Evolutionary conservation across 2,888 invertebrate species (phyloP).

Genomic region (Cepaea hortensis): DNA sequence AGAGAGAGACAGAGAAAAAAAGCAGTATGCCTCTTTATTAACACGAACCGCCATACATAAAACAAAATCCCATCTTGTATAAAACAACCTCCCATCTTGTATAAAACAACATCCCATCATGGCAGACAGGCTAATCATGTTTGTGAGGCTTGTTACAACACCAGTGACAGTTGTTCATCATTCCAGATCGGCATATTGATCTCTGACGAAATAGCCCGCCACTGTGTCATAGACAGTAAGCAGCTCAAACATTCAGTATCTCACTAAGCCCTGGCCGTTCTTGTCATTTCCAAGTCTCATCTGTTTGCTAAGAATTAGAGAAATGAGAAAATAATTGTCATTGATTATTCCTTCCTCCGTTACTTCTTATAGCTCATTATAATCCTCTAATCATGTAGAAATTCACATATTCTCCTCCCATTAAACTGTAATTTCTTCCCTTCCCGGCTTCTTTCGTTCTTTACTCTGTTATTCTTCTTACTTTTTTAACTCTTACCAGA

Average conservation of each 20-base stretch:
- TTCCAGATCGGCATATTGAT: constrained; percentile 23
- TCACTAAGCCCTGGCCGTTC: neutral
- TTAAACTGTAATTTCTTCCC: too few relatives aligned
- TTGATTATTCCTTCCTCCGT: constrained; percentile 13
- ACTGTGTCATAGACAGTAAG: neutral
- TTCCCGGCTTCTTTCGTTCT: too few relatives aligned
- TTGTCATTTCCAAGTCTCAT: constrained; percentile 23
- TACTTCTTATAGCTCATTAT: constrained; percentile 26
- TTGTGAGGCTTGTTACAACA: constrained; percentile 16
- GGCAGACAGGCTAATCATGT: constrained; percentile 14
- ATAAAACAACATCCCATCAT: neutral
- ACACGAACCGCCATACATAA: too few relatives aligned
- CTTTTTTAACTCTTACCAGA: neutral
- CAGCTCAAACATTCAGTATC: constrained; percentile 28
- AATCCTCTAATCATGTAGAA: neutral
- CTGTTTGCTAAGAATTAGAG: constrained; percentile 24
- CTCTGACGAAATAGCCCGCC: constrained; percentile 3
- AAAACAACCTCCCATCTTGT: neutral
- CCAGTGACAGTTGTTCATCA: neutral
- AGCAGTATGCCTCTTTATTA: neutral
- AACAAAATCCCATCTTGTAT: neutral
- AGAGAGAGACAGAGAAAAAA: neutral
- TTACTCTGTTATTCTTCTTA: neutral
- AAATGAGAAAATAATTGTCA: constrained; percentile 33
- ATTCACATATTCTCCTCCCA: too few relatives aligned